Base-by-base conservation (phyloP, 2,888 invertebrate genomes). In the Actias luna region DNA sequence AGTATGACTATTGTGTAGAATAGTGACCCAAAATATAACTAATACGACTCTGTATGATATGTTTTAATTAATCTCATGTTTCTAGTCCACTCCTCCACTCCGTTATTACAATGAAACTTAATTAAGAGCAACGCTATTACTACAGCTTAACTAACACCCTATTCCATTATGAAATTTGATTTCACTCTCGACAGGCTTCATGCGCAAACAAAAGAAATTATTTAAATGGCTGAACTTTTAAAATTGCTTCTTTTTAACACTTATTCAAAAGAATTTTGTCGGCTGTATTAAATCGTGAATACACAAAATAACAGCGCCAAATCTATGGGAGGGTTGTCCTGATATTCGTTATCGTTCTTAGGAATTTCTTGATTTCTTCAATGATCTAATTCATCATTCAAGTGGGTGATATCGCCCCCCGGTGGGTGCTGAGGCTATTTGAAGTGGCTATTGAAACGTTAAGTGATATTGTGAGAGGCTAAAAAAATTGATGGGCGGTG, bases 91-190 rank as follows among this genome's bases (percentile, higher is more conserved):
- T 42, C 57, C 22, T 42, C 42, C 61, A 42, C 39, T 42, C 57
- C 22, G 42, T 58, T 58, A 61, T 42, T 35, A 42, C 46, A 35
- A 35, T n/a, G 46, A 27, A 42, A 18, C 57, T 58, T 62, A 62
- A 62, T 62, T 62, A 62, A 62, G 58, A 62, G 61, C 61, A 57
- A 58, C 22, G 31, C 18, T 62, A 31, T 62, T 62, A 61, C 36
- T 61, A 29, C 61, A 22, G 58, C 39, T 29, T 61, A 57, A 58
- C 42, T 61, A 57, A 58, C 42, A 16, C 61, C 39, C 22, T 42
- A 42, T 42, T 33, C 57, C 58, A 57, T 61, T 58, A 58, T 31
- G 33, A 22, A 62, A 58, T 57, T 46, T 29, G 61, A 29, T 61
- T 61, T 39, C 29, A 29, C 25, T 22, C 31, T 39, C 18, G 42